Evolutionary conservation across 2,888 invertebrate genomes (phyloP).

Genomic region (Saturnia pavonia): DNA sequence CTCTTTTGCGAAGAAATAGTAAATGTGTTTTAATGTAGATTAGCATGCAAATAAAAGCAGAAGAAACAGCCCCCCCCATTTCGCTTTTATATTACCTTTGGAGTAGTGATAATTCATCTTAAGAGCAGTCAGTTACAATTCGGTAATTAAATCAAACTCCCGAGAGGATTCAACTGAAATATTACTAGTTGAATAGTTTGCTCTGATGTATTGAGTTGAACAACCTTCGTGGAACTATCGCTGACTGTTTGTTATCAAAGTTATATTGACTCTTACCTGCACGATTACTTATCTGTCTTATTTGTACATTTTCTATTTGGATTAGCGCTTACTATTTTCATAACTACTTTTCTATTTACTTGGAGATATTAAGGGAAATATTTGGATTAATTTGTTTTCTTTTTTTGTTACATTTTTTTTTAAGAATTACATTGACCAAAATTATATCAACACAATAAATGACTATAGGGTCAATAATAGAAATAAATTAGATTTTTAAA

Average conservation of each 20-base stretch:
- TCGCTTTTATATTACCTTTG: neutral
- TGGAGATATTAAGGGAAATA: neutral
- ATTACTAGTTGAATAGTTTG: slow-evolving; percentile 12
- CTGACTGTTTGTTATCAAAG: neutral
- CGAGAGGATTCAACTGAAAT: slow-evolving; percentile 16
- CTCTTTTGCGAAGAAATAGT: neutral
- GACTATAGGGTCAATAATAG: no score
- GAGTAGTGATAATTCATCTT: neutral
- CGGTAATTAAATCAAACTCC: slow-evolving; percentile 29
- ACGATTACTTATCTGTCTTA: neutral
- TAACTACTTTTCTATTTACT: neutral
- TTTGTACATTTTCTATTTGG: neutral
- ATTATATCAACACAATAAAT: no score
- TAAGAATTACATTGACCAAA: neutral
- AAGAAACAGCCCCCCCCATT: neutral
- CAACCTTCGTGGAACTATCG: neutral
- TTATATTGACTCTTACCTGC: slow-evolving; percentile 9
- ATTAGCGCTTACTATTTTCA: neutral
- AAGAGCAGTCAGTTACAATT: slow-evolving; percentile 25
- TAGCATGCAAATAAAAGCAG: slow-evolving; percentile 5
- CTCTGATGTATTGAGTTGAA: slow-evolving; percentile 1
- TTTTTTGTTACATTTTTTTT: neutral
- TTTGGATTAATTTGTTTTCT: neutral
- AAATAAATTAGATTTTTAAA: no score
- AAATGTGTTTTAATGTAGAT: neutral